phyloP scores from a whole-genome alignment of 2,797 vertebrate species.

The Danio albolineatus region DNA sequence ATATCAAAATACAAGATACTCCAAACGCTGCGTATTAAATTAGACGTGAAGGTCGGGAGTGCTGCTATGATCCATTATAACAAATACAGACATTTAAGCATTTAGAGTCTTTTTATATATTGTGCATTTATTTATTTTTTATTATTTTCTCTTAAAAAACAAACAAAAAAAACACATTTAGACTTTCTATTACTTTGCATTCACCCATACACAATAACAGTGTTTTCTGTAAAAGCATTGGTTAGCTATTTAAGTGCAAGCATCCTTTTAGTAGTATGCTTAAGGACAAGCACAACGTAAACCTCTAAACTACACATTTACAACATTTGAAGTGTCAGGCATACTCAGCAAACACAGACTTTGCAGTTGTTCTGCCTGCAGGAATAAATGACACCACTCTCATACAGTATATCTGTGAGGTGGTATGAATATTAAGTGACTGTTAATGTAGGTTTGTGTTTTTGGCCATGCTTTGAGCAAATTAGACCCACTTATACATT shows the following conservation, averaged over 20 bases:
- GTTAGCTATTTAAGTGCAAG: slow-evolving; percentile 8
- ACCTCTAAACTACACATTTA: slow-evolving; percentile 30
- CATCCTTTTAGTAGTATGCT: neutral
- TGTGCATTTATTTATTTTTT: slow-evolving; percentile 1
- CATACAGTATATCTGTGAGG: neutral
- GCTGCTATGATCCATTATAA: neutral
- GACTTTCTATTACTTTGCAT: slow-evolving; percentile 7
- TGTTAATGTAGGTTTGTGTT: slow-evolving; percentile 4
- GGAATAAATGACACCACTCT: slow-evolving; percentile 27
- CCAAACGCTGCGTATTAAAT: slow-evolving; percentile 82
- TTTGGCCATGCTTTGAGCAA: slow-evolving; percentile 36
- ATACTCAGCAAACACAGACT: slow-evolving; percentile 2
- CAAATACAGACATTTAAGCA: neutral
- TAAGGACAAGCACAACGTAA: slow-evolving; percentile 16
- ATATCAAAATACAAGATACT: slow-evolving; percentile 80
- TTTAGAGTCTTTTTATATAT: slow-evolving; percentile 15
- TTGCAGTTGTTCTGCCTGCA: slow-evolving; percentile 11
- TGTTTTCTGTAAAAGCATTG: slow-evolving; percentile 11
- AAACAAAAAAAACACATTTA: neutral
- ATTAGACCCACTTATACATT: slow-evolving; percentile 40
- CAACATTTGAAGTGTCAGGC: slow-evolving; percentile 11
- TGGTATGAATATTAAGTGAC: slow-evolving; percentile 12
- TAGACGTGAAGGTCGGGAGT: slow-evolving; percentile 69
- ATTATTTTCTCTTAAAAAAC: neutral
- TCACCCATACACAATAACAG: neutral